A percentile compares a stretch with the other conserved stretches of the same genome.
phyloP scores from a whole-genome alignment of 2,113 vertebrate species.

The Oriolus oriolus region DNA sequence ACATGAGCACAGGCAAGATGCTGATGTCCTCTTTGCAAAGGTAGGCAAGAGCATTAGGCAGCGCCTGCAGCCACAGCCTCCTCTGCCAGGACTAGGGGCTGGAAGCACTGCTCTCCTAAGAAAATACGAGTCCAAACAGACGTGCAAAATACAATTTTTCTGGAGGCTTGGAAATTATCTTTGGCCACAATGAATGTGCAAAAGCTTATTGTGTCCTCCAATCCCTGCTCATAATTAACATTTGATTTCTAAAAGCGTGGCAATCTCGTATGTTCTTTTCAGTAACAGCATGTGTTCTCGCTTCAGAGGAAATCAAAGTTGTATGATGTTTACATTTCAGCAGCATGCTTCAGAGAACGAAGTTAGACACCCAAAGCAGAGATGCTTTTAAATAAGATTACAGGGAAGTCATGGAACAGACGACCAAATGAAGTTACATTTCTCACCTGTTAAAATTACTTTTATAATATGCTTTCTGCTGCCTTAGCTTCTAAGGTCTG shows the following conservation, averaged over 20 bases:
- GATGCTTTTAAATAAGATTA: slow-evolving; percentile 14
- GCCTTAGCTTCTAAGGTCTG: neutral
- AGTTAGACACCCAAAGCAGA: slow-evolving; percentile 34
- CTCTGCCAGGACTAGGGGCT: neutral
- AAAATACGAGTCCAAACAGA: neutral
- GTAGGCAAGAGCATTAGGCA: neutral
- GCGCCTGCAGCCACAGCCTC: neutral
- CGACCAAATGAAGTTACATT: neutral
- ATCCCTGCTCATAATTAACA: slow-evolving; percentile 29
- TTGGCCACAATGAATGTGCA: neutral
- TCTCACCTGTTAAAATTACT: neutral
- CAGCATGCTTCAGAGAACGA: neutral
- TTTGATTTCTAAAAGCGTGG: slow-evolving; percentile 39
- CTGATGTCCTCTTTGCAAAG: neutral
- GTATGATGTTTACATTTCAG: slow-evolving; percentile 44
- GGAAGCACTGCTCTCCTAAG: neutral
- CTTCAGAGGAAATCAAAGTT: slow-evolving; percentile 55
- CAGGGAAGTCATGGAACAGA: neutral
- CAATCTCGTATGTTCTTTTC: slow-evolving; percentile 54
- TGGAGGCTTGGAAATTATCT: neutral
- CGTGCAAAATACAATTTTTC: neutral
- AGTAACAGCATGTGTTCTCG: slow-evolving; percentile 53
- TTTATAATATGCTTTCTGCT: neutral
- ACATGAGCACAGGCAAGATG: neutral
- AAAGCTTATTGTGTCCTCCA: neutral